phyloP scores from a whole-genome alignment of 2,888 invertebrate genomes.

The Cryptocheilus praepositus region DNA sequence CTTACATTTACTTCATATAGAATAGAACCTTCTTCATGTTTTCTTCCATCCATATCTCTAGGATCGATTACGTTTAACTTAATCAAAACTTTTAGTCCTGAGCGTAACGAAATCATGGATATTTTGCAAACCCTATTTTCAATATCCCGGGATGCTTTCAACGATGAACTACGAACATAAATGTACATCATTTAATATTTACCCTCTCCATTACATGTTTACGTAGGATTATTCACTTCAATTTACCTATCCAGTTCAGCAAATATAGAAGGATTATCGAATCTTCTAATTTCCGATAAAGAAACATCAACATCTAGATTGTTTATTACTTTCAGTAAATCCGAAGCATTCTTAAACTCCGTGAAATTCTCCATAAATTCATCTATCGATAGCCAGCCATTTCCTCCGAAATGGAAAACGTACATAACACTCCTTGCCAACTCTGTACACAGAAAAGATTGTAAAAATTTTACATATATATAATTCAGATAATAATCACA shows the following conservation, averaged over 20 bases:
- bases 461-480: neutral
- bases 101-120: constrained; percentile 51
- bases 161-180: constrained; percentile 3
- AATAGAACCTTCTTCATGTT: constrained; percentile 4
- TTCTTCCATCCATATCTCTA: constrained; percentile 4
- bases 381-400: constrained; percentile 58
- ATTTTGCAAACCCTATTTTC: constrained; percentile 32
- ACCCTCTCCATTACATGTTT: neutral
- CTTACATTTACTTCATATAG: constrained; percentile 2
- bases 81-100: constrained; percentile 42
- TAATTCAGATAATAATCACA: neutral
- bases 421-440: constrained; percentile 41
- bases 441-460: constrained; percentile 42
- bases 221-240: constrained; percentile 6
- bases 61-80: constrained; percentile 38
- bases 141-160: constrained; percentile 37
- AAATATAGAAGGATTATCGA: constrained; percentile 45
- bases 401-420: constrained; percentile 50
- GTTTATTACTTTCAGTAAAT: constrained; percentile 39
- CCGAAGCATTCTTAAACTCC: constrained; percentile 27
- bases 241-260: constrained; percentile 51
- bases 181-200: neutral
- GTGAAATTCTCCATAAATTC: constrained; percentile 60
- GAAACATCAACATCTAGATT: constrained; percentile 24
- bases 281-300: constrained; percentile 43